Conservation (phyloP, 2,113 vertebrate genomes). For the Triplophysa siluroides region DNA sequence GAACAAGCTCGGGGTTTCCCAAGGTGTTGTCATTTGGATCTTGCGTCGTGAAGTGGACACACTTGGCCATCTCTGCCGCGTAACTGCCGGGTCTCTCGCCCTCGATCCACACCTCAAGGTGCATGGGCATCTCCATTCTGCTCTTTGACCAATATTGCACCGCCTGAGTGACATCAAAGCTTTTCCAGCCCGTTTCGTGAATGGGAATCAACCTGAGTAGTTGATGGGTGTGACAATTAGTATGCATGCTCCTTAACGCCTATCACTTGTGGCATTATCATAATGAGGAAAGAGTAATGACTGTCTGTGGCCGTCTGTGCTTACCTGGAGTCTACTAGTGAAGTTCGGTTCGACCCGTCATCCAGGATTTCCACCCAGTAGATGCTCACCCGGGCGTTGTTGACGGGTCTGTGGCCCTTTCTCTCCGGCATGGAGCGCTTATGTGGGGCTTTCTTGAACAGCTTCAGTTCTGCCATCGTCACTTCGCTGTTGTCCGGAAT, state of each 20-base stretch:
- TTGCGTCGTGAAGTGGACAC: constrained; percentile 86
- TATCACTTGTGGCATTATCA: constrained; percentile 17
- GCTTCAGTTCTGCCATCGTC: constrained; percentile 89
- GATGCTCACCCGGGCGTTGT: constrained; percentile 84
- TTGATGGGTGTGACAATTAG: constrained; percentile 21
- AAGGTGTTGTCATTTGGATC: constrained; percentile 74
- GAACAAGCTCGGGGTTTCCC: constrained; percentile 85
- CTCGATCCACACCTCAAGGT: constrained; percentile 92
- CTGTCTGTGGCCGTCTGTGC: neutral
- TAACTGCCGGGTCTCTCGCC: constrained; percentile 85
- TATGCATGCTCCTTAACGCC: constrained; percentile 34
- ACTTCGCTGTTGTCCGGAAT: constrained; percentile 89
- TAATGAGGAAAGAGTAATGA: constrained; percentile 13
- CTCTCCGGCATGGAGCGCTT: constrained; percentile 67
- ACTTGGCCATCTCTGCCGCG: constrained; percentile 82
- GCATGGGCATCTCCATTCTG: constrained; percentile 78
- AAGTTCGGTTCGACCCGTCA: constrained; percentile 84
- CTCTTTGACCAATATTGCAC: constrained; percentile 89
- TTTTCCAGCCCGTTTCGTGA: constrained; percentile 88
- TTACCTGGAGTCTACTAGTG: constrained; percentile 90
- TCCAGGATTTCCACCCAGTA: constrained; percentile 84
- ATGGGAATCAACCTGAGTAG: constrained; percentile 84
- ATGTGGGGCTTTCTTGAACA: constrained; percentile 84
- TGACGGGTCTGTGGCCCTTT: constrained; percentile 71
- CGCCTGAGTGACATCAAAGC: constrained; percentile 94